Percentiles rank a stretch among this genome's conserved stretches.
Conservation (phyloP, 2,888 invertebrate genomes). For the Azorinus chamasolen region DNA sequence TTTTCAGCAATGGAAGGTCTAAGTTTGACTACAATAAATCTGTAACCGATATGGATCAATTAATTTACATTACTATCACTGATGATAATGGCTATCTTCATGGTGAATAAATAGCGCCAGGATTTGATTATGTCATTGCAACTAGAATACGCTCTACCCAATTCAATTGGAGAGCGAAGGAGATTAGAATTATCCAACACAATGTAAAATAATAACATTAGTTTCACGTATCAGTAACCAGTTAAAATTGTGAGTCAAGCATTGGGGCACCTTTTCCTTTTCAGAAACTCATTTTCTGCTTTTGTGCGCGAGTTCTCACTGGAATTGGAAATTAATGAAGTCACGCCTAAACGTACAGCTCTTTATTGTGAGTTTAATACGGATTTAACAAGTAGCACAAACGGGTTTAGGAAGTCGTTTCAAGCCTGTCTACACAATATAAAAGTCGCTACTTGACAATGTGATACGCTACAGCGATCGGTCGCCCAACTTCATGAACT, state of each 20-base stretch:
- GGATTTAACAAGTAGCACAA: conserved; percentile 49
- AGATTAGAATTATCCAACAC: conserved; percentile 37
- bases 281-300: conserved; percentile 57
- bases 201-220: conserved; percentile 47
- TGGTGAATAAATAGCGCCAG: too few species aligned
- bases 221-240: conserved; percentile 44
- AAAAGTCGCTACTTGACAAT: conserved; percentile 22
- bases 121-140: conserved; percentile 4
- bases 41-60: too few species aligned
- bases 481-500: too few species aligned
- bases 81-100: too few species aligned
- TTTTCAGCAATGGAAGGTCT: too few species aligned
- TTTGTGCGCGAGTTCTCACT: conserved; percentile 36
- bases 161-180: neutral
- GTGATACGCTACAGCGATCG: conserved; percentile 4
- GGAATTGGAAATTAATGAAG: conserved; percentile 64
- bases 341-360: conserved; percentile 56
- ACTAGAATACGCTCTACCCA: neutral
- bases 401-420: conserved; percentile 59
- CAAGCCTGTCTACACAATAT: conserved; percentile 54
- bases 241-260: conserved; percentile 48
- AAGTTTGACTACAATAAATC: too few species aligned
- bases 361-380: conserved; percentile 45
- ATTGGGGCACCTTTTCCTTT: conserved; percentile 19
- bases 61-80: too few species aligned